Percentiles rank a stretch among this genome's conserved stretches.
phyloP scores from a whole-genome alignment of 1,140 invertebrate species.

The Sarcophaga bullata region DNA sequence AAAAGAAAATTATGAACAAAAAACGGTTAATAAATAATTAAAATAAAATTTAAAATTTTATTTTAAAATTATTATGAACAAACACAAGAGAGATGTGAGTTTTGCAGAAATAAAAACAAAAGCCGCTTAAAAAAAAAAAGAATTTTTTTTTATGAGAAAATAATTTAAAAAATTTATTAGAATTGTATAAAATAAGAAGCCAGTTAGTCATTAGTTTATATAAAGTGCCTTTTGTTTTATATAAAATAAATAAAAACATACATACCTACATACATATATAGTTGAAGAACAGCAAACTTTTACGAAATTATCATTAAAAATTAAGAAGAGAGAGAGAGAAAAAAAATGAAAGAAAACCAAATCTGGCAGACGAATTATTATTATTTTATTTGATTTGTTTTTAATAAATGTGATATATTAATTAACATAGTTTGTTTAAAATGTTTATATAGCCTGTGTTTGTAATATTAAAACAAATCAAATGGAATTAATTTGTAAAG shows the following conservation, averaged over 20 bases:
- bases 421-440: too few relatives aligned
- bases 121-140: conserved; percentile 5
- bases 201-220: conserved; percentile 29
- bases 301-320: too few relatives aligned
- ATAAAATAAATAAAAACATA: background rate
- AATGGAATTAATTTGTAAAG: too few relatives aligned
- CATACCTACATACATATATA: too few relatives aligned
- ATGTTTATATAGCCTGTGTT: too few relatives aligned
- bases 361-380: too few relatives aligned
- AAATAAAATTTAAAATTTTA: conserved; percentile 36
- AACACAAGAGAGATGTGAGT: background rate
- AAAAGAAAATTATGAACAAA: conserved; percentile 8
- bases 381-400: too few relatives aligned
- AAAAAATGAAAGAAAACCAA: too few relatives aligned
- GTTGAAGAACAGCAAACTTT: too few relatives aligned
- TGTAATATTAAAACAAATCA: too few relatives aligned
- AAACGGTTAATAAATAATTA: background rate
- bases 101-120: background rate
- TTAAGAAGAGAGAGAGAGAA: too few relatives aligned
- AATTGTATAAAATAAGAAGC: background rate
- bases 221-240: conserved; percentile 25
- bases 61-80: conserved; percentile 20
- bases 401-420: too few relatives aligned
- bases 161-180: background rate
- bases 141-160: background rate